Conservation (phyloP, 1,140 invertebrate genomes). For the Maconellicoccus hirsutus region DNA sequence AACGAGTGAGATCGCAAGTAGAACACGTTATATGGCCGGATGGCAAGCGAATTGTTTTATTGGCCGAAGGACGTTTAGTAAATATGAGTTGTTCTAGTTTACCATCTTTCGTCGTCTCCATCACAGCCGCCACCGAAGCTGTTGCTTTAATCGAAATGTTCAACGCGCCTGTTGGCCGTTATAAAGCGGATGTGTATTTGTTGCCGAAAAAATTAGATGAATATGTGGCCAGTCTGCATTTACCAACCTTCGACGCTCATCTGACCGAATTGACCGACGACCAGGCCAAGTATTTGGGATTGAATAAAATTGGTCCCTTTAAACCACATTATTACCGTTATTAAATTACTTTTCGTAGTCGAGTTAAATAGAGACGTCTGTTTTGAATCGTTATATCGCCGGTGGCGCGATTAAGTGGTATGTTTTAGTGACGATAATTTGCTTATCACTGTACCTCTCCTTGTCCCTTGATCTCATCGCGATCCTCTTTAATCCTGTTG, state of each 20-base stretch:
- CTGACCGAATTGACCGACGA: slow-evolving; percentile 91
- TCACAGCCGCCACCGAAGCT: slow-evolving; percentile 83
- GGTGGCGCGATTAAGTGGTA: no score
- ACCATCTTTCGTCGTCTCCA: slow-evolving; percentile 93
- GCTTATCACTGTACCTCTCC: no score
- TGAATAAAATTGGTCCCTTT: slow-evolving; percentile 94
- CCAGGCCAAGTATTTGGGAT: slow-evolving; percentile 94
- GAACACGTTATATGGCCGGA: slow-evolving; percentile 95
- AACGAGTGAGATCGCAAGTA: slow-evolving; percentile 92
- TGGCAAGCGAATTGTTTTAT: slow-evolving; percentile 78
- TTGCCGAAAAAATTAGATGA: slow-evolving; percentile 95
- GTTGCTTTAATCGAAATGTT: slow-evolving; percentile 86
- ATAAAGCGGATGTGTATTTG: slow-evolving; percentile 94
- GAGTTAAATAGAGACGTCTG: no score
- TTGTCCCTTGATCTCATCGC: no score
- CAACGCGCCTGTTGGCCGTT: slow-evolving; percentile 84
- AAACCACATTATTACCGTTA: slow-evolving; percentile 97
- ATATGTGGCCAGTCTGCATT: slow-evolving; percentile 89
- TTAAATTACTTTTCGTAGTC: neutral
- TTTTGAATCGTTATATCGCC: no score
- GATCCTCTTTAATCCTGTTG: no score
- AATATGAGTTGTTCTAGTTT: slow-evolving; percentile 95
- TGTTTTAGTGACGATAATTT: no score
- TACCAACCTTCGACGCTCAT: slow-evolving; percentile 94
- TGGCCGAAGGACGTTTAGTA: slow-evolving; percentile 89